Conservation (phyloP, 1,140 invertebrate genomes). For the Drosophila auraria region DNA sequence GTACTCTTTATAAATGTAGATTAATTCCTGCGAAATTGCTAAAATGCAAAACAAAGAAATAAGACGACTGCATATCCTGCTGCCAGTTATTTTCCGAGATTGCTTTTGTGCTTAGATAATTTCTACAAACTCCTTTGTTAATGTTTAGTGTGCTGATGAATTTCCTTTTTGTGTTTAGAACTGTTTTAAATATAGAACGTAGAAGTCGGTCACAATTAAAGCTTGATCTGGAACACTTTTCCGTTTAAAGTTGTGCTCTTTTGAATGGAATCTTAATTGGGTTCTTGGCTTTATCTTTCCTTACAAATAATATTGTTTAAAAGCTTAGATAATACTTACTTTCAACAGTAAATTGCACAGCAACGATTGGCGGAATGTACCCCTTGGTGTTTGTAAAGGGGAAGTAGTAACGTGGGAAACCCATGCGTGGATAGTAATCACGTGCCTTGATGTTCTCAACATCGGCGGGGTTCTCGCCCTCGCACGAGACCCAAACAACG, state of each 20-base stretch:
- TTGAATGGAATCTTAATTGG: not conserved
- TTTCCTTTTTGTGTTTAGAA: not conserved
- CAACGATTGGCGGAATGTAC: constrained; percentile 95
- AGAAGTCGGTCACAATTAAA: not conserved
- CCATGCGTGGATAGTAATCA: constrained; percentile 91
- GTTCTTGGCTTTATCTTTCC: not conserved
- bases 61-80: not conserved
- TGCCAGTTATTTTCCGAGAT: not conserved
- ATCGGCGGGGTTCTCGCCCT: constrained; percentile 96
- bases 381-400: constrained; percentile 93
- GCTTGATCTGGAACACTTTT: not conserved
- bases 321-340: constrained; percentile 87
- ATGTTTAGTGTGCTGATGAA: constrained; percentile 11
- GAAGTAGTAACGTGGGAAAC: constrained; percentile 92
- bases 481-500: constrained; percentile 94
- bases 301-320: not conserved
- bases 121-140: not conserved
- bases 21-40: constrained; percentile 7
- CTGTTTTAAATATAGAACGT: not conserved
- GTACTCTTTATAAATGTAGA: not conserved
- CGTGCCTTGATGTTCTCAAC: constrained; percentile 95
- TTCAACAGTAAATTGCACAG: constrained; percentile 94
- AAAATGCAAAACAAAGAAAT: constrained; percentile 3
- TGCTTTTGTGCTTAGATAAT: not conserved
- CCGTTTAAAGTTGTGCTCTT: not conserved